Percentiles rank a stretch among this genome's conserved stretches.
These are phyloP conservation scores for Ianthella basta DNA, from an alignment of 37 sponge, comb jelly and placozoan genomes.

Conservation along the genomic window DNA sequence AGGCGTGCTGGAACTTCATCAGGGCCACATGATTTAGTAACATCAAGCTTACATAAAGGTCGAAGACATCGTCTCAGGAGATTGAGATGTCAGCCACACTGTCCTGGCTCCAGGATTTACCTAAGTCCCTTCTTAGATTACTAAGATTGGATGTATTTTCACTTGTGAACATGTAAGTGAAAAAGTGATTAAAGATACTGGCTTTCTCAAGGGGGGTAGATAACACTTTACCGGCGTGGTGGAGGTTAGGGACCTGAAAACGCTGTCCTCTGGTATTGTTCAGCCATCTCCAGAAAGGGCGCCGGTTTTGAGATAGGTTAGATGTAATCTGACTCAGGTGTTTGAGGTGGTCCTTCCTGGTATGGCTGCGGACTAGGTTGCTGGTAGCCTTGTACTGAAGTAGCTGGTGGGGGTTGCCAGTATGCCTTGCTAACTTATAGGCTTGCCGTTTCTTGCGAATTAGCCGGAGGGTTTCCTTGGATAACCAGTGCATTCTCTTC, in stretches of 20 bases:
- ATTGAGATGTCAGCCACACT: not conserved
- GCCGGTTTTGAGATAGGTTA: no score
- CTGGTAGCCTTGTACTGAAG: not conserved
- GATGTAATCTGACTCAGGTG: no score
- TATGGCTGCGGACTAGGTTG: not conserved
- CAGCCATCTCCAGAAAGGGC: no score
- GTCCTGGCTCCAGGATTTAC: no score
- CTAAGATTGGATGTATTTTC: no score
- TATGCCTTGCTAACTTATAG: not conserved
- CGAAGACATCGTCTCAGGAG: not conserved
- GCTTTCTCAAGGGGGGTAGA: no score
- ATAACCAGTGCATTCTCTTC: not conserved
- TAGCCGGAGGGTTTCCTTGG: not conserved
- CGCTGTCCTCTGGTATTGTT: no score
- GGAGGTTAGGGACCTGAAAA: no score
- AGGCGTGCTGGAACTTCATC: slow-evolving; percentile 28
- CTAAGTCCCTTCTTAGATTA: no score
- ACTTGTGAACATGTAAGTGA: no score
- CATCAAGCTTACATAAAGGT: not conserved
- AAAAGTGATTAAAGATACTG: no score
- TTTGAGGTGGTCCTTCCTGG: slow-evolving; percentile 14
- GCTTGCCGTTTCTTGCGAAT: not conserved
- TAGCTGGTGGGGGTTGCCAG: not conserved
- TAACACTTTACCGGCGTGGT: no score
- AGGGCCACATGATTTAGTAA: slow-evolving; percentile 6